These are phyloP conservation scores for Meloe dianella DNA, from an alignment of 2,888 invertebrate genomes.

Conservation along the genomic window DNA sequence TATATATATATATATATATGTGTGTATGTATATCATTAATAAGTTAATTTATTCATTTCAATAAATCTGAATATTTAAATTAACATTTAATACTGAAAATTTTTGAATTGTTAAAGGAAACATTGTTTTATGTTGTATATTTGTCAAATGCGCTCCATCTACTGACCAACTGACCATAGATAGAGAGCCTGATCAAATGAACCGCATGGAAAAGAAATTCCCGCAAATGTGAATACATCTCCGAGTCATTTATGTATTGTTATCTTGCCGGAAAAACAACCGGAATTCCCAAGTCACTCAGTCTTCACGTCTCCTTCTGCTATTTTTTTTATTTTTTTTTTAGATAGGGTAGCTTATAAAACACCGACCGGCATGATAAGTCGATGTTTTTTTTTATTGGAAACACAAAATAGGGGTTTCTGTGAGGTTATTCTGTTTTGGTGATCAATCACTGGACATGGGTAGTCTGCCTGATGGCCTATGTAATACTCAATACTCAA, in stretches of 20 bases:
- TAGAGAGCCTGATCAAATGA: slow-evolving; percentile 51
- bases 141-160: slow-evolving; percentile 57
- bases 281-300: slow-evolving; percentile 40
- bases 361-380: slow-evolving; percentile 54
- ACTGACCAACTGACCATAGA: slow-evolving; percentile 56
- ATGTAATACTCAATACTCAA: slow-evolving; percentile 60
- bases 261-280: slow-evolving; percentile 50
- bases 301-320: slow-evolving; percentile 27
- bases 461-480: slow-evolving; percentile 49
- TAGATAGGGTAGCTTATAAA: slow-evolving; percentile 52
- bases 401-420: slow-evolving; percentile 44
- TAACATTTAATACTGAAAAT: neutral
- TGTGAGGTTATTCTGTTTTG: slow-evolving; percentile 51
- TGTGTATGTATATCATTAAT: neutral
- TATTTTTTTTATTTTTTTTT: neutral
- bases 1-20: no score
- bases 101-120: neutral
- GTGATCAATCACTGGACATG: slow-evolving; percentile 59
- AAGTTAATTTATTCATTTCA: neutral
- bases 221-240: slow-evolving; percentile 59
- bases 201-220: slow-evolving; percentile 54
- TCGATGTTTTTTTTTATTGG: slow-evolving; percentile 52
- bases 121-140: slow-evolving; percentile 34
- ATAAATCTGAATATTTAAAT: neutral
- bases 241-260: slow-evolving; percentile 56